Percentiles rank a stretch among this genome's conserved stretches.
Evolutionary conservation across 1,140 invertebrate species (phyloP).

Genomic region (Uloborus diversus): DNA sequence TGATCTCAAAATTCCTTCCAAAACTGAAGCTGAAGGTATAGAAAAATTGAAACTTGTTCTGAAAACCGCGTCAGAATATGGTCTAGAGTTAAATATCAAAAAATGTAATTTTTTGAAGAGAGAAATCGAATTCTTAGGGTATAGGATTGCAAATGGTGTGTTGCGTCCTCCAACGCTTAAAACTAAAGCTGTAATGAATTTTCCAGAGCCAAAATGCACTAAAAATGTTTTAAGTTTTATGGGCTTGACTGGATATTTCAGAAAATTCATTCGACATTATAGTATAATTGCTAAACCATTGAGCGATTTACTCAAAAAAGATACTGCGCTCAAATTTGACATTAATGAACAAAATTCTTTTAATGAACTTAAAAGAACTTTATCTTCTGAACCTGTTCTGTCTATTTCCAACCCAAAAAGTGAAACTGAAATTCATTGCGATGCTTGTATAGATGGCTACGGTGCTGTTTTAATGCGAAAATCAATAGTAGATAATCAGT

Average conservation of each 20-base stretch:
- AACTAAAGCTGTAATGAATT: slow-evolving; percentile 30
- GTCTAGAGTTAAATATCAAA: slow-evolving; percentile 11
- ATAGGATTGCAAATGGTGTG: not conserved
- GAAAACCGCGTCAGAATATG: not conserved
- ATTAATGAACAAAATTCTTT: slow-evolving; percentile 62
- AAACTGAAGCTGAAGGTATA: not conserved
- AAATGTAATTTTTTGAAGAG: slow-evolving; percentile 17
- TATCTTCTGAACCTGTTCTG: slow-evolving; percentile 59
- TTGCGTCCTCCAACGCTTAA: not conserved
- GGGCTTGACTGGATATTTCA: slow-evolving; percentile 62
- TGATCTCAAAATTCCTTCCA: not conserved
- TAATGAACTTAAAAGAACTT: slow-evolving; percentile 62
- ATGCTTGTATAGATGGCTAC: slow-evolving; percentile 67
- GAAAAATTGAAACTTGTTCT: slow-evolving; percentile 13
- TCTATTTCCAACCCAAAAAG: slow-evolving; percentile 58
- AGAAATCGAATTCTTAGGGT: slow-evolving; percentile 2
- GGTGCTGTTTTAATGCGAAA: slow-evolving; percentile 68
- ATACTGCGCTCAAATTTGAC: slow-evolving; percentile 63
- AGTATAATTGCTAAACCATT: slow-evolving; percentile 62
- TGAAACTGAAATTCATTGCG: slow-evolving; percentile 28
- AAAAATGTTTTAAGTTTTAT: slow-evolving; percentile 62
- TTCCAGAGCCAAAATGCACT: slow-evolving; percentile 54
- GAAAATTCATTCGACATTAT: slow-evolving; percentile 61
- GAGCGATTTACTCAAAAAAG: slow-evolving; percentile 64
- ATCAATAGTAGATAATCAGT: slow-evolving; percentile 56